These are phyloP conservation scores for Octodon degus DNA, from an alignment of 2,113 vertebrate species.

Conservation along the genomic window DNA sequence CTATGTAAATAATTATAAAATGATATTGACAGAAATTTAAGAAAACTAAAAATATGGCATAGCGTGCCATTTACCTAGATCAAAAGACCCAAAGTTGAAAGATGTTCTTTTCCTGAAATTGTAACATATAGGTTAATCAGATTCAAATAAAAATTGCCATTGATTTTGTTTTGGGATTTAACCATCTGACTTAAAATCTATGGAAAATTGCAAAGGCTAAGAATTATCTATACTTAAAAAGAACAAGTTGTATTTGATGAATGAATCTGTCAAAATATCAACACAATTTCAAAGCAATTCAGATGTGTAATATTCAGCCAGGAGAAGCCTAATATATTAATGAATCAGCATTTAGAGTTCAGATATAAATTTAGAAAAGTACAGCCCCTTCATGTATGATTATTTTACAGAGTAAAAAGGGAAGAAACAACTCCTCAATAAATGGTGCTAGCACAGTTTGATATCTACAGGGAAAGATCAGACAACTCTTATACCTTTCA, in stretches of 20 bases:
- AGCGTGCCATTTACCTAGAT: background rate
- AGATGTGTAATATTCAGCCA: background rate
- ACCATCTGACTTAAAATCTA: conserved; percentile 24
- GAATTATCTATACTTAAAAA: background rate
- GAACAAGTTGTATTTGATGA: background rate
- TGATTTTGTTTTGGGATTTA: background rate
- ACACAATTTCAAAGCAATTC: conserved; percentile 16
- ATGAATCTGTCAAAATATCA: conserved; percentile 16
- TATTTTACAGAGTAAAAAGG: background rate
- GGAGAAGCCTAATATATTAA: background rate
- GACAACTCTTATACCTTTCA: background rate
- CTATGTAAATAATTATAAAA: background rate
- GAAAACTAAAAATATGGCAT: background rate
- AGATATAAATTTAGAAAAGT: background rate
- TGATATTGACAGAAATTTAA: background rate
- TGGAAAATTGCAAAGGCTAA: background rate
- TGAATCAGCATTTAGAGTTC: background rate
- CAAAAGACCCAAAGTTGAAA: background rate
- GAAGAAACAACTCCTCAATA: background rate
- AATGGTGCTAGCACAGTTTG: background rate
- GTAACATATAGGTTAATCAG: background rate
- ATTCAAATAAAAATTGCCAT: conserved; percentile 2
- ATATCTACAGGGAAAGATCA: background rate
- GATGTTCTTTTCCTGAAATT: background rate
- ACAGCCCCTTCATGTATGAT: background rate